These are phyloP conservation scores for Lepidostoma basale DNA, from an alignment of 1,140 invertebrate species.

Conservation along the genomic window DNA sequence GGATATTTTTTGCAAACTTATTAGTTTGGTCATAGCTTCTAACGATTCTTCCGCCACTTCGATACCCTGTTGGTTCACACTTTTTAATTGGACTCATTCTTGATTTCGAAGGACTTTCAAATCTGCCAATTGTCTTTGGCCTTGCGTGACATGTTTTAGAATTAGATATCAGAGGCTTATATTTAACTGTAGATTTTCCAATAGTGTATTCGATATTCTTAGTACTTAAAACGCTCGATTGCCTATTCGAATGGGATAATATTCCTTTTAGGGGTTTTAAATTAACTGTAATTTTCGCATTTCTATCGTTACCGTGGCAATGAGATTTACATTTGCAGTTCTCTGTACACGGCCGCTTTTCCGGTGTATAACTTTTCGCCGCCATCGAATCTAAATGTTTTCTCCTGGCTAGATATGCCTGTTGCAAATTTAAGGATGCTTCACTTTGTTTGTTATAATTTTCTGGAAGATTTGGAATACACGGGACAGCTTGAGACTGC, in stretches of 20 bases:
- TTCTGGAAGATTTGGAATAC: slow-evolving; percentile 22
- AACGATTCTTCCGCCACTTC: neutral
- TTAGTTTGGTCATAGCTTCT: slow-evolving; percentile 22
- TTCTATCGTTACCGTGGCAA: neutral
- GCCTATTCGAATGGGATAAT: neutral
- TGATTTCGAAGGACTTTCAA: neutral
- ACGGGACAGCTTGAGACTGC: neutral
- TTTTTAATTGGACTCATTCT: slow-evolving; percentile 7
- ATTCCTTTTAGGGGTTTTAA: slow-evolving; percentile 24
- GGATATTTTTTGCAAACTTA: slow-evolving; percentile 49
- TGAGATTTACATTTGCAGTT: neutral
- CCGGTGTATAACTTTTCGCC: neutral
- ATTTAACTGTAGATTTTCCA: slow-evolving; percentile 3
- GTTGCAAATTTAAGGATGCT: neutral
- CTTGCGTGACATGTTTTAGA: neutral
- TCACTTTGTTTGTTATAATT: slow-evolving; percentile 3
- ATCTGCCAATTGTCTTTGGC: neutral
- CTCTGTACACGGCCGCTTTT: neutral
- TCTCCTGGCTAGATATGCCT: neutral
- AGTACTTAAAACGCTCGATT: neutral
- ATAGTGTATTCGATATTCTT: slow-evolving; percentile 12
- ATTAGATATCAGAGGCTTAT: neutral
- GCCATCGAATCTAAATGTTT: neutral
- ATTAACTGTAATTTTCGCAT: neutral
- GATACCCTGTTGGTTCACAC: neutral